phyloP scores from a whole-genome alignment of 2,113 vertebrate species.

The Spilogale gracilis region DNA sequence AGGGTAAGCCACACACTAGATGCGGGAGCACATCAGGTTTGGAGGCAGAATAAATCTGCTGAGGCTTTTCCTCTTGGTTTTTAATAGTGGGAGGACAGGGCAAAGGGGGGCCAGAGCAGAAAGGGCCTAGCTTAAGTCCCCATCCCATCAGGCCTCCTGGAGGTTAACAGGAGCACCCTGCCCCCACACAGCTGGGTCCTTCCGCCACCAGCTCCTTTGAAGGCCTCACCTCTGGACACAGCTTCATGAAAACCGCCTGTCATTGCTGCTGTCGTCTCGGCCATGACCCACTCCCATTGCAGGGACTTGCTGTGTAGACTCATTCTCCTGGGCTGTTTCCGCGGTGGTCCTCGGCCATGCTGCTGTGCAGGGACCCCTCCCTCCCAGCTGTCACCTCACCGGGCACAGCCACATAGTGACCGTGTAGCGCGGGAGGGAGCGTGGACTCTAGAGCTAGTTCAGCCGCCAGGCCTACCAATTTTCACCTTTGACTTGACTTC shows the following conservation, averaged over 20 bases:
- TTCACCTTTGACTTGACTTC: background rate
- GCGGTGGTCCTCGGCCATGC: background rate
- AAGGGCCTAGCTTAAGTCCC: background rate
- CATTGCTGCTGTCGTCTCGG: background rate
- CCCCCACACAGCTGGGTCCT: background rate
- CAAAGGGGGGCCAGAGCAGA: background rate
- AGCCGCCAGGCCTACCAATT: background rate
- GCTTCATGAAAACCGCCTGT: no score
- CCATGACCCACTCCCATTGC: background rate
- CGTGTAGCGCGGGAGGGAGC: accelerated
- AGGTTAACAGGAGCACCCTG: background rate
- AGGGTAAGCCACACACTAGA: accelerated
- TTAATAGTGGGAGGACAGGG: background rate
- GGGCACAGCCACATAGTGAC: accelerated
- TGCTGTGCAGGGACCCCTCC: background rate
- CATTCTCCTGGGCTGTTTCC: background rate
- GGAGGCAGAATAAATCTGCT: background rate
- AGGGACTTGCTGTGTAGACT: accelerated
- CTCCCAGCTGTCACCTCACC: background rate
- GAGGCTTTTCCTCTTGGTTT: background rate
- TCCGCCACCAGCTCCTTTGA: background rate
- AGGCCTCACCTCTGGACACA: background rate
- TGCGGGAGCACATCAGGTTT: background rate
- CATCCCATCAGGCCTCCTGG: background rate
- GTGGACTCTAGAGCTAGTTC: accelerated